Conservation (phyloP, 2,888 invertebrate species). For the Scaptodrosophila latifasciaeformis region DNA sequence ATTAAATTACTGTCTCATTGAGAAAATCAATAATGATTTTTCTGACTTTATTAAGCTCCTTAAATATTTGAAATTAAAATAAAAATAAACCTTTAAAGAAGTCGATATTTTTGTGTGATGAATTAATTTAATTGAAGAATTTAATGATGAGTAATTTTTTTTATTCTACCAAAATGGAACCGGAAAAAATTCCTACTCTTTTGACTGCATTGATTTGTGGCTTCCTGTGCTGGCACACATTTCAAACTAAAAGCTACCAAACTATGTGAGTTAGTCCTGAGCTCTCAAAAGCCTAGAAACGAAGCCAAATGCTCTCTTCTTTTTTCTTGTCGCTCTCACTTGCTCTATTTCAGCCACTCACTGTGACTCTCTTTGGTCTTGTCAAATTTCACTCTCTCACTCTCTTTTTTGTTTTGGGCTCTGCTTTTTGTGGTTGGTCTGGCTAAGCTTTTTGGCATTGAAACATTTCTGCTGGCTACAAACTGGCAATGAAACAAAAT, state of each 20-base stretch:
- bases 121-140: no score
- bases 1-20: no score
- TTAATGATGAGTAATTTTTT: no score
- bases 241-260: constrained; percentile 21
- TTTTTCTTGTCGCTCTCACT: constrained; percentile 8
- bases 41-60: no score
- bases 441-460: constrained; percentile 12
- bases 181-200: no score
- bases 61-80: no score
- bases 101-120: no score
- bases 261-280: not conserved
- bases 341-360: constrained; percentile 3
- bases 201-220: not conserved
- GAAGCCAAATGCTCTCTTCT: not conserved
- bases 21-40: no score
- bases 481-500: constrained; percentile 16
- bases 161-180: no score
- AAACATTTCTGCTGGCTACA: constrained; percentile 12
- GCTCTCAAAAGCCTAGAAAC: not conserved
- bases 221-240: constrained; percentile 1
- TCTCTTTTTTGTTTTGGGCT: no score
- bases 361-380: constrained; percentile 1
- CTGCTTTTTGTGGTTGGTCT: no score
- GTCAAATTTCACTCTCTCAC: constrained; percentile 9
- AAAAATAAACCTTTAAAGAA: no score